phyloP scores from a whole-genome alignment of 2,113 vertebrate species.

The Tringa solitaria region DNA sequence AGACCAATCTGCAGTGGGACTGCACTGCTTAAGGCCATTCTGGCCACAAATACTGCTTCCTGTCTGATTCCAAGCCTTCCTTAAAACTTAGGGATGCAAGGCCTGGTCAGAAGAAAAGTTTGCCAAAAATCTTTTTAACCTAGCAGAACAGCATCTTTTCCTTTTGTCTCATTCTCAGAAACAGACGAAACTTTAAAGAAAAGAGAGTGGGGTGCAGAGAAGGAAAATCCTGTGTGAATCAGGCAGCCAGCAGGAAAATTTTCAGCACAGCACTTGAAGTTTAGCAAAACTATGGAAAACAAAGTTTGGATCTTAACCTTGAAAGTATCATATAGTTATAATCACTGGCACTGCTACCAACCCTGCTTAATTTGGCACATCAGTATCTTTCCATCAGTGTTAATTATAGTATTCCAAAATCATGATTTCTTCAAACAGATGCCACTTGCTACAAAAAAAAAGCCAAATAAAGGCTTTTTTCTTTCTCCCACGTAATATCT shows the following conservation, averaged over 20 bases:
- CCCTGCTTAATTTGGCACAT: not conserved
- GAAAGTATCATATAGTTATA: not conserved
- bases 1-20: not conserved
- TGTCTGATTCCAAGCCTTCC: not conserved
- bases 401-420: not conserved
- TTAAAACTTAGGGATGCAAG: not conserved
- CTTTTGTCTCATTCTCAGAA: not conserved
- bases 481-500: not conserved
- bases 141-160: not conserved
- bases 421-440: not conserved
- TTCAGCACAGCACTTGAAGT: not conserved
- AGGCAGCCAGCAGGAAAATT: not conserved
- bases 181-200: not conserved
- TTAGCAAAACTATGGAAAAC: not conserved
- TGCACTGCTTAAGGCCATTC: not conserved
- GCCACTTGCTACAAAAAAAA: not conserved
- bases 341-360: not conserved
- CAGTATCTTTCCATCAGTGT: not conserved
- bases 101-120: not conserved
- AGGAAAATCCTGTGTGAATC: not conserved
- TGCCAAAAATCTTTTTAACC: not conserved
- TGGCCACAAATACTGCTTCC: not conserved
- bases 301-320: not conserved
- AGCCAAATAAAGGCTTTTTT: not conserved
- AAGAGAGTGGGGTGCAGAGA: not conserved